Conservation (phyloP, 2,797 vertebrate species). For the Fundulus diaphanus region DNA sequence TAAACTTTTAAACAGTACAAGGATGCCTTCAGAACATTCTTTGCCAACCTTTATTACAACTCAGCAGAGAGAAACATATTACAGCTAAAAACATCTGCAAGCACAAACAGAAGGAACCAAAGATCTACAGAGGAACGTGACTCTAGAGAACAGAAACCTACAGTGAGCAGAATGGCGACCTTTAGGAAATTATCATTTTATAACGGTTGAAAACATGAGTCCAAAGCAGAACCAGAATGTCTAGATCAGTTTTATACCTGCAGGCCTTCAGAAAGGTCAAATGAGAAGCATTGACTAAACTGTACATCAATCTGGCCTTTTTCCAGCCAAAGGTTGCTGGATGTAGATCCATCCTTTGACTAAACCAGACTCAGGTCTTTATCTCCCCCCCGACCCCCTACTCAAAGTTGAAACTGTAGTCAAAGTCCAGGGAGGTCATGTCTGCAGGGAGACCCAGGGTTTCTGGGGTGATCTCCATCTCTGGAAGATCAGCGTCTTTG, state of each 20-base stretch:
- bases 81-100: neutral
- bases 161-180: neutral
- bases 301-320: neutral
- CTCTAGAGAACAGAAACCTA: neutral
- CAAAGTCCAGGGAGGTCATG: conserved; percentile 67
- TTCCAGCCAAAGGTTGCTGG: neutral
- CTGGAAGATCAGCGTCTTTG: neutral
- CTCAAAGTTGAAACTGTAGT: conserved; percentile 72
- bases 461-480: conserved; percentile 50
- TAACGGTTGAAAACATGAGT: neutral
- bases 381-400: conserved; percentile 16
- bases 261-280: neutral
- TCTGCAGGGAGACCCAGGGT: conserved; percentile 64
- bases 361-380: neutral
- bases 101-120: neutral
- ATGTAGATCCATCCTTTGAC: neutral
- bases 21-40: neutral
- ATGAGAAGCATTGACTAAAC: no score
- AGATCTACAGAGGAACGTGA: neutral
- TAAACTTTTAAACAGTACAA: neutral
- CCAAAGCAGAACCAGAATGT: neutral
- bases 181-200: neutral
- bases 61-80: conserved; percentile 4
- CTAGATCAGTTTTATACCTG: neutral
- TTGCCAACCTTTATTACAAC: conserved; percentile 29